Percentiles rank a stretch among this genome's conserved stretches.
Conservation (phyloP, 2,113 vertebrate genomes). For the Anser brachyrhynchus region DNA sequence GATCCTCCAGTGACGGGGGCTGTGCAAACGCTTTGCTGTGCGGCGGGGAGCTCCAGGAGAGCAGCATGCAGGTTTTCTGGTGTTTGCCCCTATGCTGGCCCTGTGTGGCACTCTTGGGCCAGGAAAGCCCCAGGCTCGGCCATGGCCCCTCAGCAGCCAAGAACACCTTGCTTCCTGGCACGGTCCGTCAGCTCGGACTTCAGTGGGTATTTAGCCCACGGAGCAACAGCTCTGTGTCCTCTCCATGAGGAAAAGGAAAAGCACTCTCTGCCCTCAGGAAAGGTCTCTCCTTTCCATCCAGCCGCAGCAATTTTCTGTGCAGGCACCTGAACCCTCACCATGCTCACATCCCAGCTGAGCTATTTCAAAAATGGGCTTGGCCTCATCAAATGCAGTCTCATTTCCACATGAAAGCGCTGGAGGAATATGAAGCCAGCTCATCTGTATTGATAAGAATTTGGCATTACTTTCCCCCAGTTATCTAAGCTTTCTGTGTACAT, state of each 20-base stretch:
- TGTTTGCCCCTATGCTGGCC: neutral
- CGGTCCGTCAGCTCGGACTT: neutral
- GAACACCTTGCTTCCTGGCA: neutral
- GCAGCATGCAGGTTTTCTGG: rapidly evolving
- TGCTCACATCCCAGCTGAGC: neutral
- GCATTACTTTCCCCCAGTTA: slow-evolving; percentile 14
- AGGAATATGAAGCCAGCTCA: slow-evolving; percentile 38
- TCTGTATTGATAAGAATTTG: slow-evolving; percentile 61
- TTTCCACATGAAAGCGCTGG: slow-evolving; percentile 65
- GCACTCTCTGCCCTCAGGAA: neutral
- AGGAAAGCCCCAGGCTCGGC: neutral
- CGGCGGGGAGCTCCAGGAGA: neutral
- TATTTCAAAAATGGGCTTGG: slow-evolving; percentile 53
- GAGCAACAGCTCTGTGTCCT: neutral
- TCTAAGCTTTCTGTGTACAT: slow-evolving; percentile 34
- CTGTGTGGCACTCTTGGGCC: neutral
- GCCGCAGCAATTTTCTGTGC: neutral
- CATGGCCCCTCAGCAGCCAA: neutral
- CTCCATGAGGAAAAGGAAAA: neutral
- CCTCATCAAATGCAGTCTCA: slow-evolving; percentile 36
- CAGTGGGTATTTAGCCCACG: rapidly evolving
- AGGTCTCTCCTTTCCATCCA: neutral
- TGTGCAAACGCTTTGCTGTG: neutral
- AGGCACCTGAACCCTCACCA: slow-evolving; percentile 14
- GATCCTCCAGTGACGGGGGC: neutral